These are phyloP conservation scores for Podotricha telesiphe DNA, from an alignment of 2,888 invertebrate genomes.

Conservation along the genomic window DNA sequence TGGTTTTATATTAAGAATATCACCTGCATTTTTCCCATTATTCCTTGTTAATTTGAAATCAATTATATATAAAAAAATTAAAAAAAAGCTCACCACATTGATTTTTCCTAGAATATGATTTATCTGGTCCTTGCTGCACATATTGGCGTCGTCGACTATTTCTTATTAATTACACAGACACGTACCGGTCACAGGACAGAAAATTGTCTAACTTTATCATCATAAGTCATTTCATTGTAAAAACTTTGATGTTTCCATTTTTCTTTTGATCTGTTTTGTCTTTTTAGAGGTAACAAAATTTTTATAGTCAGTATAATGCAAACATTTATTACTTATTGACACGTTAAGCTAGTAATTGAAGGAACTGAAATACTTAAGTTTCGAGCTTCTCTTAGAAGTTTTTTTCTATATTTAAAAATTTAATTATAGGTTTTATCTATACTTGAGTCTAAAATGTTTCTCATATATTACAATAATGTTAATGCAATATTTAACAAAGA, in stretches of 20 bases:
- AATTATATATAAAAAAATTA: not conserved
- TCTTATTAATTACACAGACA: conserved; percentile 56
- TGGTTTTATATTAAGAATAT: not conserved
- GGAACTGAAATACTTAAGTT: not conserved
- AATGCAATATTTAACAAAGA: no score
- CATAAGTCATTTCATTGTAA: conserved; percentile 17
- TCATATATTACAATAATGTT: no score
- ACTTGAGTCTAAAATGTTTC: no score
- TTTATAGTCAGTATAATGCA: conserved; percentile 21
- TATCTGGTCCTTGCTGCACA: conserved; percentile 89
- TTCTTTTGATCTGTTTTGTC: conserved; percentile 39
- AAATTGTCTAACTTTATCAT: conserved; percentile 21
- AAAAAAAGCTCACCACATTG: conserved; percentile 86
- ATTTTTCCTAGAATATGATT: conserved; percentile 88
- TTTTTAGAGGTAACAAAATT: conserved; percentile 50
- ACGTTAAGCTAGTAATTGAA: not conserved
- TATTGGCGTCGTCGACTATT: conserved; percentile 52
- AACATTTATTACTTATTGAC: not conserved
- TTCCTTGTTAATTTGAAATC: not conserved
- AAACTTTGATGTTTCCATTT: conserved; percentile 1
- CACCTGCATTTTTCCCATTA: not conserved
- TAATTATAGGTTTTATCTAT: no score
- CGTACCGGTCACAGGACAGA: conserved; percentile 58
- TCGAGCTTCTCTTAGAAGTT: no score
- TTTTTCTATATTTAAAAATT: no score